A percentile compares a stretch with the other conserved stretches of the same genome.
phyloP scores from a whole-genome alignment of 2,113 vertebrate genomes.

The Cavia aperea region DNA sequence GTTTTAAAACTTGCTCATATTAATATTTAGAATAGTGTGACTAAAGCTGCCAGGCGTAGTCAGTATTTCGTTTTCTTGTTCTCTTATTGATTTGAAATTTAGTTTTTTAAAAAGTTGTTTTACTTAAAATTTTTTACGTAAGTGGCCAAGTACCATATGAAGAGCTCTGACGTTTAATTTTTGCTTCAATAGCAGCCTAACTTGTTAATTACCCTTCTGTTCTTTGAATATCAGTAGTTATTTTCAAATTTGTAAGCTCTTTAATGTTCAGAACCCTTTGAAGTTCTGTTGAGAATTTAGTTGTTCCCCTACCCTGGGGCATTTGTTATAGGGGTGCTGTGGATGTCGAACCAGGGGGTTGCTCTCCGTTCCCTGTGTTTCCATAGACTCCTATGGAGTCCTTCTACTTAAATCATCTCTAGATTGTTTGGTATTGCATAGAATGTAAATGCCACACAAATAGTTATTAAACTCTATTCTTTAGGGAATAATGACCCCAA shows the following conservation, averaged over 20 bases:
- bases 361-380: not conserved
- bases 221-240: not conserved
- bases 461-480: not conserved
- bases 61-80: not conserved
- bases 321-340: not conserved
- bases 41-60: not conserved
- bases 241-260: not conserved
- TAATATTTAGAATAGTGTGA: not conserved
- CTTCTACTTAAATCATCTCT: not conserved
- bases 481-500: not conserved
- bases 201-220: not conserved
- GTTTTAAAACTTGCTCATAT: not conserved
- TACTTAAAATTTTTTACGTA: not conserved
- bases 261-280: not conserved
- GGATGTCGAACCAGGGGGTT: no score
- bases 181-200: not conserved
- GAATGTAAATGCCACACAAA: not conserved
- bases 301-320: not conserved
- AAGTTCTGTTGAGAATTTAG: not conserved
- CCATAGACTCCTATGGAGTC: not conserved
- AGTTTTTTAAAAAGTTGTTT: not conserved
- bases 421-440: no score
- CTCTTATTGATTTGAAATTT: not conserved
- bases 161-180: not conserved
- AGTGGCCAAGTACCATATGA: not conserved